Base-by-base conservation (phyloP, 1,140 invertebrate genomes). In the Sarcophaga peregrina region DNA sequence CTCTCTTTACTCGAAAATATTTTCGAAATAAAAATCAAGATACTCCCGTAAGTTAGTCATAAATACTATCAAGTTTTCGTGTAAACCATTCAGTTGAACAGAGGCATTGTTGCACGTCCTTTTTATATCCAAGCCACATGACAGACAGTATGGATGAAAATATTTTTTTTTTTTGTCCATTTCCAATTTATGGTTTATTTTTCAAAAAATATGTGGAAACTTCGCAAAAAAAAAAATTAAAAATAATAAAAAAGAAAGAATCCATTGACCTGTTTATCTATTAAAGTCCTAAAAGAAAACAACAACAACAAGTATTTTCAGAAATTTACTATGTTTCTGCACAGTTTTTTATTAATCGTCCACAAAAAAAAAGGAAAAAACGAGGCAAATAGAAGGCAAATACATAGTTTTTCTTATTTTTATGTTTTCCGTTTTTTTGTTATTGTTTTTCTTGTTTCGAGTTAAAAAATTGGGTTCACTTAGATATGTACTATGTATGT, bases 91-190 rank as follows among this genome's bases (percentile, higher is more conserved):
- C 75, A 78, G 75, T 78, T 78, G n/a, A 15, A 52, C 48, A 20
- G 37, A 47, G 50, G 50, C 75, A 78, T 78, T 78, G 75, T 78
- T 78, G 75, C 75, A 52, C 47, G 75, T 50, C 10, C n/a, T n/a
- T 46, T 15, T 10, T 68, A 20, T 68, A 3, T n/a, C n/a, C 9
- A 25, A 68, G 8, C 6, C 2, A 20, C 25, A 37, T 4, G 62
- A 68, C 62, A 68, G 62, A 17, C n/a, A 68, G n/a, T 11, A 68
- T 68, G 62, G 17, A 9, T 68, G 62, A 20, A 20, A 8, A 20
- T 8, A 20, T 68, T 20, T 37, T 37, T 37, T 37, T 37, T 37
- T 4, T 37, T 37, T 37, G 1, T 37, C 4, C 25, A 37, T 37
- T 37, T 37, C 25, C 25, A 37, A 37, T 37, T 37, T 37, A 37